A percentile compares a stretch with the other conserved stretches of the same genome.
phyloP scores from a whole-genome alignment of 2,113 vertebrate species.

The Geococcyx californianus region DNA sequence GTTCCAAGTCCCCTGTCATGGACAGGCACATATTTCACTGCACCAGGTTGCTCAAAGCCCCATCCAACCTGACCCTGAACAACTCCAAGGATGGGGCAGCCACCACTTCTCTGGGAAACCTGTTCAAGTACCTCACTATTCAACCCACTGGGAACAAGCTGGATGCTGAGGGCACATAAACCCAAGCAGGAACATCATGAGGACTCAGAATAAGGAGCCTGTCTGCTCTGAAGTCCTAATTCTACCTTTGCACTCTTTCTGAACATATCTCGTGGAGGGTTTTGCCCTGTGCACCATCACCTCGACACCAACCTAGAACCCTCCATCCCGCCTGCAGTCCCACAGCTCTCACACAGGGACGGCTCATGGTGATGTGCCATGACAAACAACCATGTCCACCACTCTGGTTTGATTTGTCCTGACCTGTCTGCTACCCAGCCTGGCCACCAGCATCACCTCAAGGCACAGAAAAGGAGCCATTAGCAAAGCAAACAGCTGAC shows the following conservation, averaged over 20 bases:
- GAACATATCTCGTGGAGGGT: not conserved
- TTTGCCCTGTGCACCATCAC: not conserved
- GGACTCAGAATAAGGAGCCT: not conserved
- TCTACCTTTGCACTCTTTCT: not conserved
- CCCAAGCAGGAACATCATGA: not conserved
- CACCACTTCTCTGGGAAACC: too few species aligned
- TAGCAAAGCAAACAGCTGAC: not conserved
- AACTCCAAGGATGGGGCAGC: too few species aligned
- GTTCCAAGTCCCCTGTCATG: too few species aligned
- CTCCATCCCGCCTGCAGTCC: too few species aligned
- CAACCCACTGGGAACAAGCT: not conserved
- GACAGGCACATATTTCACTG: too few species aligned
- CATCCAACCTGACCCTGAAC: too few species aligned
- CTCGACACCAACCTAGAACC: not conserved
- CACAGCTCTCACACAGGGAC: not conserved
- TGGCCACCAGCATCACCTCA: not conserved
- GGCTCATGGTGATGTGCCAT: not conserved
- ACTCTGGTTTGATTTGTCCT: not conserved
- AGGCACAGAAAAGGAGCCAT: not conserved
- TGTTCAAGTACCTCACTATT: too few species aligned
- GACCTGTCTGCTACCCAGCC: not conserved
- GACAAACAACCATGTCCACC: not conserved
- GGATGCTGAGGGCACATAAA: not conserved
- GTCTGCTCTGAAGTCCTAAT: accelerated
- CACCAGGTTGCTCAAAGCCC: too few species aligned